These are phyloP conservation scores for Ataeniobius toweri DNA, from an alignment of 2,797 vertebrate species.

Conservation along the genomic window DNA sequence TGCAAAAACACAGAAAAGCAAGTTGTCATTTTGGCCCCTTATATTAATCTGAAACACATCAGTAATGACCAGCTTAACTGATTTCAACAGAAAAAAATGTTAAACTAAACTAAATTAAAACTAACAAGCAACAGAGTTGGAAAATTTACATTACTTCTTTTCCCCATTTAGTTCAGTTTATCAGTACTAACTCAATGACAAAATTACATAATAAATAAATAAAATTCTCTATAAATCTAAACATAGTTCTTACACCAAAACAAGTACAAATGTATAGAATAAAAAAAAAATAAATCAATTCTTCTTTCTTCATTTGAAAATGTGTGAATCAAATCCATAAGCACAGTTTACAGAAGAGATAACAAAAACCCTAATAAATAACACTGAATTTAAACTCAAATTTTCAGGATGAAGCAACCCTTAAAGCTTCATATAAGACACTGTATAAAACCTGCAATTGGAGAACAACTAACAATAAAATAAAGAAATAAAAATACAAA, in stretches of 20 bases:
- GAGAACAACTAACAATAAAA: not conserved
- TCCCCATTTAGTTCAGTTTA: not conserved
- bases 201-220: not conserved
- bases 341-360: not conserved
- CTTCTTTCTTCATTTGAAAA: not conserved
- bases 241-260: not conserved
- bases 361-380: too few relatives aligned
- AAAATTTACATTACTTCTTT: too few relatives aligned
- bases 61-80: not conserved
- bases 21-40: not conserved
- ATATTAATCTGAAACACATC: not conserved
- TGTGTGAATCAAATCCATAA: not conserved
- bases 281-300: not conserved
- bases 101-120: not conserved
- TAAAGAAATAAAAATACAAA: too few relatives aligned
- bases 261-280: not conserved
- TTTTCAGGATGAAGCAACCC: not conserved
- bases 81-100: not conserved
- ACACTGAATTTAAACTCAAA: not conserved
- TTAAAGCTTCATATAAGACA: not conserved
- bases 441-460: not conserved
- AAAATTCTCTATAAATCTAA: not conserved
- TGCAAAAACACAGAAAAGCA: not conserved
- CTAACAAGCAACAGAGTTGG: not conserved
- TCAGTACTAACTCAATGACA: not conserved